A percentile compares a stretch with the other conserved stretches of the same genome.
Conservation (phyloP, 2,888 invertebrate genomes). For the Folsomia manolachei region DNA sequence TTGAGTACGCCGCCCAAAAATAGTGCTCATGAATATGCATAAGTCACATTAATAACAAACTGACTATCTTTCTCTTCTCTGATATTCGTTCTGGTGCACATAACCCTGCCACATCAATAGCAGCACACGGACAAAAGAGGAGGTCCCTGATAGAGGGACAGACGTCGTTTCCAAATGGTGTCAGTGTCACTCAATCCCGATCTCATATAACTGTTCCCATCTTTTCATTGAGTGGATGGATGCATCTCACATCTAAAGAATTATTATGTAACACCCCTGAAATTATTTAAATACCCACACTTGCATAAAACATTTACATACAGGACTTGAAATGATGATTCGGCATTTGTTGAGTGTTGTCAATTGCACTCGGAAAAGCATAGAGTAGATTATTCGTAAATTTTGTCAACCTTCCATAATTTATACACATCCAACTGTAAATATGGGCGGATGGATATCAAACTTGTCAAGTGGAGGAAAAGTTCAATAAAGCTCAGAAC, state of each 20-base stretch:
- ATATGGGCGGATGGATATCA: neutral
- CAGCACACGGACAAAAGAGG: neutral
- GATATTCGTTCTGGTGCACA: neutral
- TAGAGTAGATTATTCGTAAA: neutral
- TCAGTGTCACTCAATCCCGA: slow-evolving; percentile 10
- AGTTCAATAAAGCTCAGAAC: too few relatives aligned
- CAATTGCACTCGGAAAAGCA: neutral
- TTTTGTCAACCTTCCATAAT: neutral
- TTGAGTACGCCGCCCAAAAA: slow-evolving; percentile 11
- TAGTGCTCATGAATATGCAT: slow-evolving; percentile 29
- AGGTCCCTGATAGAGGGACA: slow-evolving; percentile 12
- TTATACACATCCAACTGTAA: neutral
- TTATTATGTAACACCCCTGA: neutral
- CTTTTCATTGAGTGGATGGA: neutral
- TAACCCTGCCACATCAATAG: neutral
- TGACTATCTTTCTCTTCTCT: neutral
- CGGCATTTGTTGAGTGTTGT: too few relatives aligned
- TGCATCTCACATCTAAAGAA: neutral
- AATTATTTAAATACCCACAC: neutral
- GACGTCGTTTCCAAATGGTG: slow-evolving; percentile 23
- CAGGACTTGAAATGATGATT: too few relatives aligned
- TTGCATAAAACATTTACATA: neutral
- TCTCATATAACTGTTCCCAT: neutral
- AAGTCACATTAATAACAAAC: neutral
- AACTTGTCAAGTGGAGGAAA: too few relatives aligned